Percentiles rank a stretch among this genome's conserved stretches.
Evolutionary conservation across 2,797 vertebrate species (phyloP).

Genomic region (Coracias cyanogaster): DNA sequence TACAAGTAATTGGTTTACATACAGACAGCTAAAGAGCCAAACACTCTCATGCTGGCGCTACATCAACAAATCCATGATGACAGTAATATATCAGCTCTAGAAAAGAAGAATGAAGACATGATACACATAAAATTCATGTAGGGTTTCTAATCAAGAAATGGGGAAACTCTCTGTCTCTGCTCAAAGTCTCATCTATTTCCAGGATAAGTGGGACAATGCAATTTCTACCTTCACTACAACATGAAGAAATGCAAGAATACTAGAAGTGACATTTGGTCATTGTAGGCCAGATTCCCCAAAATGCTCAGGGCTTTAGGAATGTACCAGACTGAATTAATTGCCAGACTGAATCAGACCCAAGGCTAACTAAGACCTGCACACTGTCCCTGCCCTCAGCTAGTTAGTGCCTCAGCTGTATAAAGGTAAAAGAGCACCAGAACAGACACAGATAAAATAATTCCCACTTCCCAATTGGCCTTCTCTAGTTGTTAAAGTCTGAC

Average conservation of each 20-base stretch:
- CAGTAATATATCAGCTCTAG: not conserved
- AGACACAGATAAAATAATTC: not conserved
- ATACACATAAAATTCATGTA: not conserved
- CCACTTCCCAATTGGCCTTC: not conserved
- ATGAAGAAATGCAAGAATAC: not conserved
- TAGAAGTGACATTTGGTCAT: not conserved
- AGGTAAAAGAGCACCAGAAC: not conserved
- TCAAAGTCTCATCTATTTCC: not conserved
- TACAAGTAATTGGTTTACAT: constrained; percentile 7
- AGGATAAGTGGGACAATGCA: not conserved
- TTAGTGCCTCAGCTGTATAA: not conserved
- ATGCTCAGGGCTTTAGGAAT: not conserved
- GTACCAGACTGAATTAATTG: not conserved
- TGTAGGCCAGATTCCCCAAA: not conserved
- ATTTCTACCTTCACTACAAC: not conserved
- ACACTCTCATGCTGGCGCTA: not conserved
- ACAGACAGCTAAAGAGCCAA: not conserved
- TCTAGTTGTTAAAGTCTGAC: not conserved
- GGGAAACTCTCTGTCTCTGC: not conserved
- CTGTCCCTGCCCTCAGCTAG: not conserved
- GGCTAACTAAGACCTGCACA: not conserved
- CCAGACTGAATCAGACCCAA: not conserved
- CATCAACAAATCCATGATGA: not conserved
- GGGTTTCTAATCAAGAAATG: not conserved
- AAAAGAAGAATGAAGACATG: not conserved